Evolutionary conservation across 1,140 invertebrate species (phyloP), one percentile per base, ranked within the genome.

Genomic region (Cyphomyrmex costatus): DNA sequence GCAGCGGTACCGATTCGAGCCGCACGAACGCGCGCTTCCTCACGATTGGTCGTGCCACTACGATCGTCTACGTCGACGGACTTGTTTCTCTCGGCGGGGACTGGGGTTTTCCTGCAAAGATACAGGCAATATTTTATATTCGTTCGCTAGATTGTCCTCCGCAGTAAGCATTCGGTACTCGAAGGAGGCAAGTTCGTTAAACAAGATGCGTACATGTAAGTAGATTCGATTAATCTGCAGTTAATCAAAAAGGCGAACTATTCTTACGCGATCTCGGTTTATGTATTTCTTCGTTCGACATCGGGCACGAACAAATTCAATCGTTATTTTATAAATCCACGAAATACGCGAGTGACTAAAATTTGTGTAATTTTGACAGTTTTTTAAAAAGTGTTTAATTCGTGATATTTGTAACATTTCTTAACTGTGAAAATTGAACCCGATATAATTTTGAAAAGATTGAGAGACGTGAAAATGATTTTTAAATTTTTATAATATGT

Each of bases 151-250:
- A 6, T 49, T 12, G 10, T 63, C 8, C 46, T 51, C 46, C 46
- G 24, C 73, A 85, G 82, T 85, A n/a, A 21, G 49, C 58, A 16
- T 63, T 77, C 16, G 16, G 46, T 49, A 7, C n/a, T 77, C 12
- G 30, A 53, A 77, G 30, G n/a, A 63, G 49, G 36, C 82, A n/a
- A 42, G 3, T 21, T 19, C 14, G n/a, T 30, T 27, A 4, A 21
- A 14, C 42, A 85, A 77, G 36, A 85, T 85, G 82, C 3, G 33
- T 36, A 21, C n/a, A 36, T 30, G 82, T 85, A 76, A 85, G 82
- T 85, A 77, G 36, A 51, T 19, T 36, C 10, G 5, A 2, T 5
- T 42, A 27, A 60, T 24, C 33, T 0, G 2, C 10, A 61, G 30
- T 30, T 42, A 42, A 42, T 42, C 36, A 42, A 12, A 8, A 33